Evolutionary conservation across 2,797 vertebrate genomes (phyloP).

Genomic region (Pipistrellus pygmaeus): DNA sequence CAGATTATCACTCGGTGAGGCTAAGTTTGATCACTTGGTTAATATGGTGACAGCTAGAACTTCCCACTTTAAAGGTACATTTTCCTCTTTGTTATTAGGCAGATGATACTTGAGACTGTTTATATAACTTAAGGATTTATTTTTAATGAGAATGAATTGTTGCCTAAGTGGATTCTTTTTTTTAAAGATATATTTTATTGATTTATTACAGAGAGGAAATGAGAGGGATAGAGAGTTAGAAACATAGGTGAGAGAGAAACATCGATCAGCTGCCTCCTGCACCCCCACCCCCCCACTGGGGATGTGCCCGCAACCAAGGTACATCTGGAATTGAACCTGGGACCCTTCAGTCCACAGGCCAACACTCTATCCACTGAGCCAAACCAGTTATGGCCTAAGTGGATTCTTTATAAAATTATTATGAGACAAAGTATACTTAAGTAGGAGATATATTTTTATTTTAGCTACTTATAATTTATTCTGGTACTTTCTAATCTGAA

Average conservation of each 20-base stretch:
- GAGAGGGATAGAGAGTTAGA: too few species aligned
- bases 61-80: not conserved
- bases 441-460: conserved; percentile 25
- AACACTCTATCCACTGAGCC: too few species aligned
- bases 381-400: not conserved
- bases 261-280: too few species aligned
- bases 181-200: too few species aligned
- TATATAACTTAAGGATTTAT: conserved; percentile 20
- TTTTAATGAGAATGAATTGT: conserved; percentile 51
- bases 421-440: conserved; percentile 48
- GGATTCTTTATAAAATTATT: conserved; percentile 22
- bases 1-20: conserved; percentile 38
- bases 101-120: conserved; percentile 31
- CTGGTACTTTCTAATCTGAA: conserved; percentile 35
- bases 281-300: too few species aligned
- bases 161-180: conserved; percentile 16
- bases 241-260: too few species aligned
- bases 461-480: not conserved
- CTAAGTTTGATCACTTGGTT: conserved; percentile 41
- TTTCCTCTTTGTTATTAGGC: conserved; percentile 47
- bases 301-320: too few species aligned
- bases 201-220: too few species aligned
- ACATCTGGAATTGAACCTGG: too few species aligned
- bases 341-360: too few species aligned
- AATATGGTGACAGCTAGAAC: conserved; percentile 20